Conservation (phyloP, 1,140 invertebrate species). For the Araneus ventricosus region DNA sequence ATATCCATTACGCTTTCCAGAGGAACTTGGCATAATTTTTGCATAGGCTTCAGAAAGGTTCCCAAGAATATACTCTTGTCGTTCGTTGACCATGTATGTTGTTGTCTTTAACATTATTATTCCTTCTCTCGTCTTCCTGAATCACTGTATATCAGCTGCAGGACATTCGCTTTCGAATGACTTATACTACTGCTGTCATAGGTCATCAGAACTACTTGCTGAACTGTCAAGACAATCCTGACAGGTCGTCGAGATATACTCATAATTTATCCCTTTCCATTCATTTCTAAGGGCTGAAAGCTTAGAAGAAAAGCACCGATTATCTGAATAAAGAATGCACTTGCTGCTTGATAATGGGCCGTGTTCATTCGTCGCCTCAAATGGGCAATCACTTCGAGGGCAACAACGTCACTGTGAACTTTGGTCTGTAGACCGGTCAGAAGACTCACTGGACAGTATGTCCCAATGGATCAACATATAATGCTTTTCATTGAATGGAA, state of each 20-base stretch:
- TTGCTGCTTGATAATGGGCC: no score
- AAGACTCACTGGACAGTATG: no score
- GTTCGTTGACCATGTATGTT: not conserved
- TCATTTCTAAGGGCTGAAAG: no score
- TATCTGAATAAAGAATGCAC: no score
- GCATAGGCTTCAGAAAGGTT: not conserved
- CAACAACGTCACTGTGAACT: no score
- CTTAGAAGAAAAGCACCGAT: no score
- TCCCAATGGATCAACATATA: no score
- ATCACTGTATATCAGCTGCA: not conserved
- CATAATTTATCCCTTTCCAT: no score
- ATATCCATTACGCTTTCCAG: constrained; percentile 3
- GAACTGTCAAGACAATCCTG: not conserved
- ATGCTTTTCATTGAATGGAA: no score
- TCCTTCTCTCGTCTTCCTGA: not conserved
- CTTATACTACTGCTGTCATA: not conserved
- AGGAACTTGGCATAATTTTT: constrained; percentile 35
- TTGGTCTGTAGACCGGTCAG: no score
- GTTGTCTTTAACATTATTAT: not conserved
- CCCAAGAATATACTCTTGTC: not conserved
- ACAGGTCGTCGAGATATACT: not conserved
- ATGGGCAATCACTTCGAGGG: no score
- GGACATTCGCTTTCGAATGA: not conserved
- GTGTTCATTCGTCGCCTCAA: no score
- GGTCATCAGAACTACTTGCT: not conserved